phyloP scores from a whole-genome alignment of 2,113 vertebrate species.

The Haliaeetus leucogaster region DNA sequence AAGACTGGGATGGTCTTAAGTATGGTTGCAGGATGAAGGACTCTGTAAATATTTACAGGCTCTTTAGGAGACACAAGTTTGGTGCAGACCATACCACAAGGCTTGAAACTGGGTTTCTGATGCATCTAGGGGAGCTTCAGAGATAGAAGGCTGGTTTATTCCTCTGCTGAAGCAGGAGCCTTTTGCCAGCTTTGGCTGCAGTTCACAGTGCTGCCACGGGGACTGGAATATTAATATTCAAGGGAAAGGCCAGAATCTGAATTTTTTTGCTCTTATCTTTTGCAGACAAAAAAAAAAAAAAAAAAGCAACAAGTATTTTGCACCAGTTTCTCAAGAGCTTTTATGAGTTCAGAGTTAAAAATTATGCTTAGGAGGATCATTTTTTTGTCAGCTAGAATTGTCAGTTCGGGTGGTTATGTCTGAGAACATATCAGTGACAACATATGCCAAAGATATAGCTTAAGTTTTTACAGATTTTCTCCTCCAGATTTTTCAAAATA shows the following conservation, averaged over 20 bases:
- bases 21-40: slow-evolving; percentile 15
- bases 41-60: neutral
- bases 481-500: neutral
- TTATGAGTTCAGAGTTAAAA: neutral
- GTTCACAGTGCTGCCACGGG: neutral
- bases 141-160: neutral
- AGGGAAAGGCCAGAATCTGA: neutral
- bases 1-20: neutral
- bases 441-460: neutral
- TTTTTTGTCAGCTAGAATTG: neutral
- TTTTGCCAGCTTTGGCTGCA: neutral
- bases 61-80: neutral
- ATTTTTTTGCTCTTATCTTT: neutral
- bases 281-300: no score
- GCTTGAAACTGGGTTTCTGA: neutral
- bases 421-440: neutral
- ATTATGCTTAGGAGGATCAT: neutral
- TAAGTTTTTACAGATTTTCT: neutral
- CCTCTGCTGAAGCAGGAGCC: neutral
- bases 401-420: neutral
- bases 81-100: neutral
- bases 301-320: neutral
- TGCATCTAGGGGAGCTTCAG: neutral
- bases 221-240: neutral
- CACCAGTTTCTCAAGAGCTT: neutral